Base-by-base conservation (phyloP, 1,140 invertebrate species). In the Leptoteleia sp. region DNA sequence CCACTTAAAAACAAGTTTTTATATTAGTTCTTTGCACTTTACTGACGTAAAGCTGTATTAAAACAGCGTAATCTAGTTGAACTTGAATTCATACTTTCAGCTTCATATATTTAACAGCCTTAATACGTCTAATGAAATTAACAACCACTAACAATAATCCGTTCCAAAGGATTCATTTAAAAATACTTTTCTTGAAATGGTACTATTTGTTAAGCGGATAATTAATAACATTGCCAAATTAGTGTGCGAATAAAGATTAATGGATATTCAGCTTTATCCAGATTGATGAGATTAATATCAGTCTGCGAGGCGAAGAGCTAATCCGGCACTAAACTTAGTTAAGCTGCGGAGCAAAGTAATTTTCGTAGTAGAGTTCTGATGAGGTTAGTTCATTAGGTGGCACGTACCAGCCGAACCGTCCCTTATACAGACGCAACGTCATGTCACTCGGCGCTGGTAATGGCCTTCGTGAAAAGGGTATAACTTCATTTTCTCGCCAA, bases 261-360 rank as follows among this genome's bases (percentile, higher is more conserved):
- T 8, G 37, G 5, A 16, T 7, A 35, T 35, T 50, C 40, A 64
- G 55, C 71, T 70, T 82, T 71, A 65, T 72, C 62, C 27, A 72
- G 16, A 9, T 42, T 80, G 75, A 81, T 82, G 48, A 45, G 42
- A 76, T 85, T 84, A 83, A 79, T 81, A 82, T 79, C 61, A 72
- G 68, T 25, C 25, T 71, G 33, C 47, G 55, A 68, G 72, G 81
- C 45, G 71, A 42, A 73, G 31, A 57, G 13, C 50, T 76, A 73
- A 79, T 68, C 71, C 75, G 61, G 42, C 27, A 45, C 40, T 64
- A 55, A 62, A 71, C 76, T 82, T 82, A 65, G 71, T 85, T 85
- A 83, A 81, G 70, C 65, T 52, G 27, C 64, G 6, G 27, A 55
- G 42, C 27, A 42, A 64, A 62, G 70, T 68, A 77, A 72, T 78